Conservation (phyloP, 2,113 vertebrate genomes). For the Capreolus pygargus region DNA sequence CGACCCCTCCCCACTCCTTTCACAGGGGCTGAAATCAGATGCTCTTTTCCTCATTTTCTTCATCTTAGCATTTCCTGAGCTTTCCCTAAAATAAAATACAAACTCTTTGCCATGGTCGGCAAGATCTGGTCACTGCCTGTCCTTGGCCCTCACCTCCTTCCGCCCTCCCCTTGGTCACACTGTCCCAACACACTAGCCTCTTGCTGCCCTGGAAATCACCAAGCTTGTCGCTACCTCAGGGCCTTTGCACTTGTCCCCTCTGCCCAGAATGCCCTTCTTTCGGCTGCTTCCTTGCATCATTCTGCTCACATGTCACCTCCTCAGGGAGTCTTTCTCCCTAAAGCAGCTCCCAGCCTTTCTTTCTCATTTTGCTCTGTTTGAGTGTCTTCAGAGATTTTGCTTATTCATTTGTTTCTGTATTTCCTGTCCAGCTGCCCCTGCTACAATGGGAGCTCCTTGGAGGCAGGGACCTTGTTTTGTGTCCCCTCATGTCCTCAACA, state of each 20-base stretch:
- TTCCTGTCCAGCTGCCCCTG: neutral
- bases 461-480: neutral
- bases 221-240: neutral
- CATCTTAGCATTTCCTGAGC: neutral
- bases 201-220: neutral
- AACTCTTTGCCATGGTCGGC: neutral
- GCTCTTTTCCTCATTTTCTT: neutral
- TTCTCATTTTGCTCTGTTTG: neutral
- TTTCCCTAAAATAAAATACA: neutral
- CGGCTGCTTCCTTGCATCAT: neutral
- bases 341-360: neutral
- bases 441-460: neutral
- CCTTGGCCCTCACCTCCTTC: neutral
- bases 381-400: neutral
- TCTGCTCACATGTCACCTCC: neutral
- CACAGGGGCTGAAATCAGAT: neutral
- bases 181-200: neutral
- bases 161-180: rapidly evolving
- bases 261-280: neutral
- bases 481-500: neutral
- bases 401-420: neutral
- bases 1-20: rapidly evolving
- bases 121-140: neutral
- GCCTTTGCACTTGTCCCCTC: neutral
- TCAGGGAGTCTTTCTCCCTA: neutral